Base-by-base conservation (phyloP, 1,140 invertebrate species). In the Orchestia grillus region DNA sequence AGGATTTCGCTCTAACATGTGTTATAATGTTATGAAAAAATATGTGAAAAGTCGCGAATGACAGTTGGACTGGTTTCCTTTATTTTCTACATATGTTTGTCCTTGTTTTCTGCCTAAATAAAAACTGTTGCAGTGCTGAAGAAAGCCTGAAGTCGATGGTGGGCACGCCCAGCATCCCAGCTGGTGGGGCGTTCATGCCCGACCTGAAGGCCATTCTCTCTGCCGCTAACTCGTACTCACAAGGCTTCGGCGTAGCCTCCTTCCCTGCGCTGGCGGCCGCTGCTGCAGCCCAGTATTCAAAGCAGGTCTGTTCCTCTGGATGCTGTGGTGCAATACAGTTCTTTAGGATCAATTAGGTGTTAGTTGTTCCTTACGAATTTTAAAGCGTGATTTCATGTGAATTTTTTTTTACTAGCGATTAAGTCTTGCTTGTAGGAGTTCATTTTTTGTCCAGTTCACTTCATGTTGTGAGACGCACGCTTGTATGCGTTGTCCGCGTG, bases 211-310 rank as follows among this genome's bases (percentile, higher is more conserved):
- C 92, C 8, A 94, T 94, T 11, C 44, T 94, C 43, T 44, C 92
- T 94, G 92, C 92, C 41, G 92, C 92, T 40, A 94, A 94, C 92
- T 94, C 92, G 11, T 94, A 94, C 92, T 16, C 92, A 94, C 92
- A 94, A 36, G 92, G 92, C 92, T 44, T 94, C 19, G 92, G 44
- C 36, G 62, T 36, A 42, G 92, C 92, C 44, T 45, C 92, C 40
- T 94, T 94, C 44, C 92, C 92, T 19, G 92, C 92, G 23, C 92
- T 94, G 43, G 92, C 92, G 45, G 92, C 44, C 36, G 92, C 92
- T 94, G 92, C 92, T 94, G 90, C 90, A 43, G 92, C 44, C 23
- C 92, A 94, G 43, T 94, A 94, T 36, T 47, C 92, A 28, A 94
- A 94, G 44, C 92, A 94, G 92, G 92, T 94, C 41, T 44, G 44